These are phyloP conservation scores for Speoplatyrhinus poulsoni DNA, from an alignment of 2,113 vertebrate genomes.

Conservation along the genomic window DNA sequence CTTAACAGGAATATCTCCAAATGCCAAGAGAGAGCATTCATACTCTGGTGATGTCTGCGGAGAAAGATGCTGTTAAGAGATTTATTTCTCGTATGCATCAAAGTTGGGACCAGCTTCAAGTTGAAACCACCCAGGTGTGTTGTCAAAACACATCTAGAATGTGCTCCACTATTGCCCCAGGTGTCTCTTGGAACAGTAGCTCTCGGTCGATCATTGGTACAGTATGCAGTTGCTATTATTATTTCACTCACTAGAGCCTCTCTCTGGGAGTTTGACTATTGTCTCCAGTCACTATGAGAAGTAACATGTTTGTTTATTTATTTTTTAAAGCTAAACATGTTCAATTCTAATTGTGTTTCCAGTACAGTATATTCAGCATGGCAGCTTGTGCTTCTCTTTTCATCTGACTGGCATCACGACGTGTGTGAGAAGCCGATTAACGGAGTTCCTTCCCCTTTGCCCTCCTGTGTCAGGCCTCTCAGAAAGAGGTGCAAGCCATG, in stretches of 20 bases:
- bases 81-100: constrained; percentile 84
- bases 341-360: not conserved
- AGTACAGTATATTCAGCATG: not conserved
- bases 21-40: constrained; percentile 85
- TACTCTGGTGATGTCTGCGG: constrained; percentile 82
- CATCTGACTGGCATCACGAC: not conserved
- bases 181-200: not conserved
- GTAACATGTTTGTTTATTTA: too few relatives aligned
- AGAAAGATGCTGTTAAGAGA: constrained; percentile 80
- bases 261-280: not conserved
- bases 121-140: constrained; percentile 74
- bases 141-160: not conserved
- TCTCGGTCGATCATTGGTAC: too few relatives aligned
- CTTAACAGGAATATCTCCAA: constrained; percentile 80
- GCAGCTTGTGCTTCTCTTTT: not conserved
- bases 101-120: constrained; percentile 82
- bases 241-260: not conserved
- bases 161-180: not conserved
- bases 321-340: too few relatives aligned
- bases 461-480: constrained; percentile 73
- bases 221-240: not conserved
- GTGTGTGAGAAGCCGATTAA: not conserved
- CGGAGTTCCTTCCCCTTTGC: constrained; percentile 10
- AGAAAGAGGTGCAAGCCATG: constrained; percentile 80
- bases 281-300: too few relatives aligned